Evolutionary conservation across 2,888 invertebrate genomes (phyloP).

Genomic region (Platycnemis pennipes): DNA sequence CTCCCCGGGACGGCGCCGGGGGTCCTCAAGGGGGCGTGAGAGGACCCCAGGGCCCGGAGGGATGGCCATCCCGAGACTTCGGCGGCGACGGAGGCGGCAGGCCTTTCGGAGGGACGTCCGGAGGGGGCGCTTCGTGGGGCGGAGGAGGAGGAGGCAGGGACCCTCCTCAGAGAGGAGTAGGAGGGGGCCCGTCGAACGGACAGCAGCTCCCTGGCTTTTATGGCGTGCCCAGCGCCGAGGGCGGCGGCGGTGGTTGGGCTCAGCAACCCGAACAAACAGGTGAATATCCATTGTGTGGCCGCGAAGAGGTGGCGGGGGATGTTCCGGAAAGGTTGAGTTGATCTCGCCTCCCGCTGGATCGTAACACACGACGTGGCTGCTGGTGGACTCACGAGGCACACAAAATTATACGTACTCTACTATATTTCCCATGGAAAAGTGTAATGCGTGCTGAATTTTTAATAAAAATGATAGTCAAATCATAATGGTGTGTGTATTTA

Average conservation of each 20-base stretch:
- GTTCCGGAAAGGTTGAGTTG: neutral
- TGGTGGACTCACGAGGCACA: neutral
- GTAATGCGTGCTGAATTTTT: neutral
- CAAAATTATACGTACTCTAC: neutral
- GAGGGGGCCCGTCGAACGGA: neutral
- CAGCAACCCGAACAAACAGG: neutral
- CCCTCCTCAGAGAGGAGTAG: neutral
- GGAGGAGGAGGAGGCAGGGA: neutral
- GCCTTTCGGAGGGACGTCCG: neutral
- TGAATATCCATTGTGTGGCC: neutral
- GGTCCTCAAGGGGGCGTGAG: neutral
- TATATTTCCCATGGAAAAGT: conserved; percentile 31
- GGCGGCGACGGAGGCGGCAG: neutral
- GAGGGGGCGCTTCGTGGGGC: neutral
- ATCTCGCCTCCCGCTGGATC: neutral
- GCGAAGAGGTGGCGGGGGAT: neutral
- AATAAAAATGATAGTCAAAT: conserved; percentile 2
- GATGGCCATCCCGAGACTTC: neutral
- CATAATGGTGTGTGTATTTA: neutral
- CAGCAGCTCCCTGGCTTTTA: conserved; percentile 44
- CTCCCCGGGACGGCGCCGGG: neutral
- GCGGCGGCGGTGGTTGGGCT: conserved; percentile 2
- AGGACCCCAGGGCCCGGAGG: neutral
- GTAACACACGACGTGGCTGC: no score
- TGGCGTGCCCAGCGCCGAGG: neutral